phyloP scores from a whole-genome alignment of 2,113 vertebrate genomes.

The Phrynosoma blainvillii region DNA sequence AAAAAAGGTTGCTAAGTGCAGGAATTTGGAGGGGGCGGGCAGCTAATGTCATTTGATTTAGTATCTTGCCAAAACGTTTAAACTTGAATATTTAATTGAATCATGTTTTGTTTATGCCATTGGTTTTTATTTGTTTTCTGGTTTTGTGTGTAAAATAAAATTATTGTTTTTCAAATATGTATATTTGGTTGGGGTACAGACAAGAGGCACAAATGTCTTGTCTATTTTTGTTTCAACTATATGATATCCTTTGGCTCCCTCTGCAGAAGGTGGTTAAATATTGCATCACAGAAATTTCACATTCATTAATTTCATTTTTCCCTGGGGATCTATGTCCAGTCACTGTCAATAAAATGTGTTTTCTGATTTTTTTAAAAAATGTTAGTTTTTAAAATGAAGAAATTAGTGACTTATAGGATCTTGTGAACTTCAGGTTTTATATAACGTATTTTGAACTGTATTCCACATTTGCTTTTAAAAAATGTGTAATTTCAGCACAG shows the following conservation, averaged over 20 bases:
- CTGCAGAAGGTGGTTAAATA: slow-evolving; percentile 67
- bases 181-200: neutral
- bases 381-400: neutral
- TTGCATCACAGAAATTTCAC: slow-evolving; percentile 29
- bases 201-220: slow-evolving; percentile 18
- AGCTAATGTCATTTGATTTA: neutral
- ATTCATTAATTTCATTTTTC: slow-evolving; percentile 11
- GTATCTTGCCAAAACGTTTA: slow-evolving; percentile 11
- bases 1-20: too few relatives aligned
- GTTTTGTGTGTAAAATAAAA: too few relatives aligned
- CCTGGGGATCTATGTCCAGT: neutral
- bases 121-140: too few relatives aligned
- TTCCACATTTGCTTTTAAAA: neutral
- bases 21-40: too few relatives aligned
- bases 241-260: slow-evolving; percentile 65
- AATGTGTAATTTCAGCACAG: neutral
- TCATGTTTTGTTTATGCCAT: neutral
- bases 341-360: slow-evolving; percentile 10
- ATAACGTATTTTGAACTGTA: neutral
- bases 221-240: neutral
- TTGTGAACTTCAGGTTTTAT: neutral
- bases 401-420: neutral
- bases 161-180: too few relatives aligned
- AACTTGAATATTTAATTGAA: slow-evolving; percentile 1
- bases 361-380: neutral